A percentile compares a stretch with the other conserved stretches of the same genome.
These are phyloP conservation scores for Lagenorhynchus albirostris DNA, from an alignment of 2,113 vertebrate species.

Conservation along the genomic window DNA sequence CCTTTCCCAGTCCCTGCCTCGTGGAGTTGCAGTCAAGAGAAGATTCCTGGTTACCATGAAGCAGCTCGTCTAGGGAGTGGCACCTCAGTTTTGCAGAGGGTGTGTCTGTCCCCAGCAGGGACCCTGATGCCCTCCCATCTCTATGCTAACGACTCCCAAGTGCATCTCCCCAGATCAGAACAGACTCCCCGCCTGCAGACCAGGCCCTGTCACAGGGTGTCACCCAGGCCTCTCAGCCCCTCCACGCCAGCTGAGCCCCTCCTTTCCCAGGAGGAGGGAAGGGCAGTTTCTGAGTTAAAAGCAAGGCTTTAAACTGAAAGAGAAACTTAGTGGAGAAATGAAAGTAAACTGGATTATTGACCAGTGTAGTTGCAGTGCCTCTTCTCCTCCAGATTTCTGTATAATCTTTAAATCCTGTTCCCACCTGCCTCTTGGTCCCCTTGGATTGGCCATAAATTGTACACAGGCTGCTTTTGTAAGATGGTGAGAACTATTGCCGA, in stretches of 20 bases:
- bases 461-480: neutral
- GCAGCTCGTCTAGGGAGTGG: fast-evolving
- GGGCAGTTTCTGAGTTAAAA: neutral
- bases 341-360: fast-evolving
- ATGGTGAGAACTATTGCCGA: fast-evolving
- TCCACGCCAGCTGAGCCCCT: too few species aligned
- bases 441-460: fast-evolving
- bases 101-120: fast-evolving
- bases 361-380: fast-evolving
- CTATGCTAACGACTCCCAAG: fast-evolving
- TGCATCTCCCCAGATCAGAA: fast-evolving
- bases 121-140: fast-evolving
- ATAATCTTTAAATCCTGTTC: neutral
- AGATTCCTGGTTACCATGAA: fast-evolving
- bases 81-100: fast-evolving
- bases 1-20: fast-evolving
- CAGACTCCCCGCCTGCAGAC: neutral
- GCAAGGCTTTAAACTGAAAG: neutral
- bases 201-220: fast-evolving
- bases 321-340: neutral
- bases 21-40: fast-evolving
- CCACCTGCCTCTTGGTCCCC: fast-evolving
- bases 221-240: neutral
- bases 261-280: neutral
- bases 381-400: too few species aligned